phyloP scores from a whole-genome alignment of 1,140 invertebrate species.

The Apis laboriosa region DNA sequence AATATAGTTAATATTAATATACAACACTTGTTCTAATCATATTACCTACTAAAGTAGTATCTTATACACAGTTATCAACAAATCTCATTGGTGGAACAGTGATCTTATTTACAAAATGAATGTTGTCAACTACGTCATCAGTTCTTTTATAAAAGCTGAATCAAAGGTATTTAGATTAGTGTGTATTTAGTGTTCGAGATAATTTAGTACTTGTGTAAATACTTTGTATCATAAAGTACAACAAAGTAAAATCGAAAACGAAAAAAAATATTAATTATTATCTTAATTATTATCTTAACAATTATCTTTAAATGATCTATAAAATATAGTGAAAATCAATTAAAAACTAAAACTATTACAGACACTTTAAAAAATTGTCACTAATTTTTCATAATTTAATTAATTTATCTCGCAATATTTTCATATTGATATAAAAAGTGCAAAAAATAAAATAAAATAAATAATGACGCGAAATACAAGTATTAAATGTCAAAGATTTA shows the following conservation, averaged over 20 bases:
- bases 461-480: neutral
- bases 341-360: too few species aligned
- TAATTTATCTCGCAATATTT: neutral
- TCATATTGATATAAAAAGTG: neutral
- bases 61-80: neutral
- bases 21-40: neutral
- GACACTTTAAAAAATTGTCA: too few species aligned
- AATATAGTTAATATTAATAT: neutral
- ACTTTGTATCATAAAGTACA: neutral
- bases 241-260: too few species aligned
- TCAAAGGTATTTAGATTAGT: neutral
- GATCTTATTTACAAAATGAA: conserved; percentile 23
- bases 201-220: neutral
- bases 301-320: too few species aligned
- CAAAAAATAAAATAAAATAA: neutral
- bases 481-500: neutral
- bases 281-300: too few species aligned
- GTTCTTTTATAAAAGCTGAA: conserved; percentile 18
- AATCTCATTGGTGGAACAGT: conserved; percentile 2
- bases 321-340: too few species aligned
- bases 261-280: neutral
- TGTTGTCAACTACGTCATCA: neutral
- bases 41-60: too few species aligned
- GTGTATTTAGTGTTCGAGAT: conserved; percentile 7
- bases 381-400: neutral